Evolutionary conservation across 2,113 vertebrate species (phyloP).

Genomic region (Ceuthmochares aereus): DNA sequence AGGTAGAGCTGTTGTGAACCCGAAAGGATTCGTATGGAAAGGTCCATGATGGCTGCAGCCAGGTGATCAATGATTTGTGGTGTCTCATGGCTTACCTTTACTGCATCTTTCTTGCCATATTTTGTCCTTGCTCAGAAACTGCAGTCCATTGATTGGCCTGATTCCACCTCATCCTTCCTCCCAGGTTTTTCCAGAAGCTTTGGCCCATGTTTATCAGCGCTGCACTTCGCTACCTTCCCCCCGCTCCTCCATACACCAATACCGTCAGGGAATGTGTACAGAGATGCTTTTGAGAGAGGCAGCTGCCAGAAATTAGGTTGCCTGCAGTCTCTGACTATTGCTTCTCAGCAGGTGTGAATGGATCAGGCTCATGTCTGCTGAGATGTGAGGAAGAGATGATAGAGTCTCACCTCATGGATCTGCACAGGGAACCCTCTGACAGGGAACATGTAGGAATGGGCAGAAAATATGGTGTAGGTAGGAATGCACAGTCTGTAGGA

Average conservation of each 20-base stretch:
- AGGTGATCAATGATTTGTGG: rapidly evolving
- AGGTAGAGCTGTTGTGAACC: neutral
- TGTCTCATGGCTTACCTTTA: neutral
- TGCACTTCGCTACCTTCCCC: neutral
- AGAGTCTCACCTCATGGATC: neutral
- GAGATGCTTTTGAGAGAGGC: neutral
- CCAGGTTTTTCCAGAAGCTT: neutral
- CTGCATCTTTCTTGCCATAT: neutral
- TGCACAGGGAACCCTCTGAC: neutral
- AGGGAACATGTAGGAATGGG: neutral
- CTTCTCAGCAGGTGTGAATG: neutral
- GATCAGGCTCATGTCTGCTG: neutral
- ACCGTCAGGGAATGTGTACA: neutral
- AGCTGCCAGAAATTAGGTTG: neutral
- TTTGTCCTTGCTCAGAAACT: neutral
- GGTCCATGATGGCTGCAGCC: neutral
- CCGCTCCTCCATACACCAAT: neutral
- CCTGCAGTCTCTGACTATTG: neutral
- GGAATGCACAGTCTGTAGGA: neutral
- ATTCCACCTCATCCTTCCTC: neutral
- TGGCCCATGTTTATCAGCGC: rapidly evolving
- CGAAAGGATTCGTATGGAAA: neutral
- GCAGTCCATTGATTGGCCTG: rapidly evolving
- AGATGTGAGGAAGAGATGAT: neutral
- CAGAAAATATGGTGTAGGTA: rapidly evolving